Base-by-base conservation (phyloP, 2,888 invertebrate genomes). In the Drosophila silvestris region DNA sequence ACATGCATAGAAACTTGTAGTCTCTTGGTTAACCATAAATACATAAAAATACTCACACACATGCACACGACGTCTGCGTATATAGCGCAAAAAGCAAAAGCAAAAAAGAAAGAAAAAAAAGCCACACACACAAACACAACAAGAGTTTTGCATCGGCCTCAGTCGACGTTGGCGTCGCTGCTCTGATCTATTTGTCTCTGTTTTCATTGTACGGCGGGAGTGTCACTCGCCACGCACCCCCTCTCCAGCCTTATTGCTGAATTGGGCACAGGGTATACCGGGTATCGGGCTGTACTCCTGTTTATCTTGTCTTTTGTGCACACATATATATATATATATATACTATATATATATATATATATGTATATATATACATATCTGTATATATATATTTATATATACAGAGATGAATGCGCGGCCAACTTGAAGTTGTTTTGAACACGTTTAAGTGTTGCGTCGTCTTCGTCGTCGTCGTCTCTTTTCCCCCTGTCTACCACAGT, bases 371-470 rank as follows among this genome's bases (percentile, higher is more conserved):
- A 54, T 41, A 32, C 51, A 51, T 35, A 53, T 53, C 50, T 22
- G 59, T 52, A 63, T 50, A 53, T 35, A 30, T 10, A 41, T 44
- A 44, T 22, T 26, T 26, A 67, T 47, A 66, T 53, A 54, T 41
- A 32, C 53, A 51, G 26, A 66, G 59, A 62, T 70, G 57, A 62
- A 70, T 74, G 75, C 77, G 70, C 78, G 65, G 53, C 62, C 63
- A 70, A 71, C 71, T 81, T 81, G 60, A 79, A 89, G 86, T 83
- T 72, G 81, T 76, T 84, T 85, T 71, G 74, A 88, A 88, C 85
- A 88, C 75, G 79, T 83, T 83, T 82, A 41, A 70, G 70, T 62
- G 69, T 66, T 70, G 67, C 50, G 54, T 22, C 74, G 30, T 16
- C 50, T n/a, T 41, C 35, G 33, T 53, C 47, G 37, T 28, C 14